Evolutionary conservation across 2,113 vertebrate species (phyloP).

Genomic region (Daubentonia madagascariensis): DNA sequence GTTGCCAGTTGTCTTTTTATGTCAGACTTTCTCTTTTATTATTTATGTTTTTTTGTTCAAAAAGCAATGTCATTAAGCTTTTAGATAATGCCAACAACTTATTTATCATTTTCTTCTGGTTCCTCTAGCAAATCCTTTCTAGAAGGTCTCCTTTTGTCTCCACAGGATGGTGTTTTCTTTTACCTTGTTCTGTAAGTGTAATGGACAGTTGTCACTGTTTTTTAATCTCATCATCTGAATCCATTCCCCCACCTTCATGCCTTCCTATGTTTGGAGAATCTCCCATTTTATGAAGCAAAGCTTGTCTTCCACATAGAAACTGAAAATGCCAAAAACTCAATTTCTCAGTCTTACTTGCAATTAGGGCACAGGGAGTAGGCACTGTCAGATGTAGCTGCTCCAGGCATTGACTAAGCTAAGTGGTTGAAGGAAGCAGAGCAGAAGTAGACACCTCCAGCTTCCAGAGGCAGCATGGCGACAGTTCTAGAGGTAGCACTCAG

Average conservation of each 20-base stretch:
- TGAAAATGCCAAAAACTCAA: neutral
- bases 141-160: neutral
- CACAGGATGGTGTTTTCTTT: neutral
- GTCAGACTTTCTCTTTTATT: neutral
- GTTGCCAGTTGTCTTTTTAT: neutral
- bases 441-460: neutral
- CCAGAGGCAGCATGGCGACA: neutral
- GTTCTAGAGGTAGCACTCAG: neutral
- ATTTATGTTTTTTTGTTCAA: conserved; percentile 19
- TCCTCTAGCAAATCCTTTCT: neutral
- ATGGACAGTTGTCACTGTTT: neutral
- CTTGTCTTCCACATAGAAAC: neutral
- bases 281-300: neutral
- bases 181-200: neutral
- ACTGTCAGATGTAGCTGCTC: neutral
- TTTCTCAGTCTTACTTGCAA: neutral
- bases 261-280: neutral
- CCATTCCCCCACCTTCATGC: neutral
- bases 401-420: neutral
- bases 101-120: conserved; percentile 2
- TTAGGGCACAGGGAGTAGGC: neutral
- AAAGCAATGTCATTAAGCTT: neutral
- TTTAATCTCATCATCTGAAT: neutral
- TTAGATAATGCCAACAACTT: neutral
- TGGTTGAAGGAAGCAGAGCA: neutral